Percentiles rank a stretch among this genome's conserved stretches.
These are phyloP conservation scores for Grantiella picta DNA, from an alignment of 2,113 vertebrate species.

Conservation along the genomic window DNA sequence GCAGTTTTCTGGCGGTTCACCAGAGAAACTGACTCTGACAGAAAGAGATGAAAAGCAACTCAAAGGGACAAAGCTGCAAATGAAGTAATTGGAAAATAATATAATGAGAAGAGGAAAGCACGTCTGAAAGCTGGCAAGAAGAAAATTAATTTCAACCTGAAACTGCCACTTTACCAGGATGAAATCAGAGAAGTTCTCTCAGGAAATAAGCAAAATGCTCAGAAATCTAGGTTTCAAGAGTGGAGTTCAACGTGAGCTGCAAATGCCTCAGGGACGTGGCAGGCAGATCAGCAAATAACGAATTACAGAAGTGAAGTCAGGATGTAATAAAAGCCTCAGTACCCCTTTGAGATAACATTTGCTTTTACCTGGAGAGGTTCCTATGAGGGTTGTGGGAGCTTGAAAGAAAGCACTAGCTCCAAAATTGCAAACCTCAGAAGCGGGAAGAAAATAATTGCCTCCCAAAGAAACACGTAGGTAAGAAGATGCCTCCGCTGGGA, in stretches of 20 bases:
- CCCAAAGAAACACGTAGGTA: conserved; percentile 19
- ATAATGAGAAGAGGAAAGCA: background rate
- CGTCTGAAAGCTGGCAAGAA: background rate
- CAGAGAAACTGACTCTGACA: background rate
- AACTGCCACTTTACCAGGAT: background rate
- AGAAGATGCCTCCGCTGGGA: conserved; percentile 35
- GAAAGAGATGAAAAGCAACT: background rate
- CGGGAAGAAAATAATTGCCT: conserved; percentile 58
- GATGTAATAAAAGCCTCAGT: conserved; percentile 35
- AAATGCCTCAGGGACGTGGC: background rate
- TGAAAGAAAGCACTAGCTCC: conserved; percentile 39
- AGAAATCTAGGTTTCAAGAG: background rate
- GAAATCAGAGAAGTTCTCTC: background rate
- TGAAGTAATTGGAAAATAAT: background rate
- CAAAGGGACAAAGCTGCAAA: background rate
- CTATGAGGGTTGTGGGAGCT: conserved; percentile 19
- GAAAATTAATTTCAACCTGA: conserved; percentile 18
- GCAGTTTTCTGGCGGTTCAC: background rate
- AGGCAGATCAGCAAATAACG: background rate
- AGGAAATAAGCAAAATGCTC: conserved; percentile 14
- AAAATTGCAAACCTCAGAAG: conserved; percentile 49
- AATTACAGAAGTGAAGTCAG: conserved; percentile 17
- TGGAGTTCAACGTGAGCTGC: background rate
- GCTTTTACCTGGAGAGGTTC: conserved; percentile 46
- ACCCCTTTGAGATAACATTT: conserved; percentile 49